These are phyloP conservation scores for Pseudochirops cupreus DNA, from an alignment of 2,797 vertebrate species.

Conservation along the genomic window DNA sequence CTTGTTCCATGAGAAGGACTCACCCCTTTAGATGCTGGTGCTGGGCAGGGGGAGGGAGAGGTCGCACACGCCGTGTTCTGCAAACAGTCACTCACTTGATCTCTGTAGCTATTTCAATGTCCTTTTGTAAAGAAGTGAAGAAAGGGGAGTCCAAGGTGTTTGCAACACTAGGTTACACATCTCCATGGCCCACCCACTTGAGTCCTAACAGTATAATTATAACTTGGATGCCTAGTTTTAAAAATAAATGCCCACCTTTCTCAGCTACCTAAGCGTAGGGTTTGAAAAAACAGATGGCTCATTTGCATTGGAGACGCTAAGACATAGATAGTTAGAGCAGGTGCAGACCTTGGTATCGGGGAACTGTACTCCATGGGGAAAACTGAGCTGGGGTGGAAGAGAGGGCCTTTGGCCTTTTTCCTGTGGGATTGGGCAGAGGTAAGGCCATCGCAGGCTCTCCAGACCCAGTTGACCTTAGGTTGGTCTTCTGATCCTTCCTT, in stretches of 20 bases:
- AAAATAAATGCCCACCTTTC: constrained; percentile 42
- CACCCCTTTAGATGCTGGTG: not conserved
- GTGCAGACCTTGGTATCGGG: constrained; percentile 39
- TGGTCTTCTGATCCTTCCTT: not conserved
- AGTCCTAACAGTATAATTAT: not conserved
- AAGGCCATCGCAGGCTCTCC: not conserved
- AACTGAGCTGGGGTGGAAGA: constrained; percentile 53
- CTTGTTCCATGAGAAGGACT: not conserved
- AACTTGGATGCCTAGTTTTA: constrained; percentile 33
- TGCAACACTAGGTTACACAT: not conserved
- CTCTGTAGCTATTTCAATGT: not conserved
- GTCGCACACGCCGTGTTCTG: not conserved
- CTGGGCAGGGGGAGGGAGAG: not conserved
- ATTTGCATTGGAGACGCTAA: constrained; percentile 40
- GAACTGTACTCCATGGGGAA: constrained; percentile 62
- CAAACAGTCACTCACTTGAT: not conserved
- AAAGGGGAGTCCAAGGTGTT: not conserved
- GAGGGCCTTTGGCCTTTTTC: not conserved
- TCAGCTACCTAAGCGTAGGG: not conserved
- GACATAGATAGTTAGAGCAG: constrained; percentile 57
- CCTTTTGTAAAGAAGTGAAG: not conserved
- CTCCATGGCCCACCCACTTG: not conserved
- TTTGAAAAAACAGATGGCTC: constrained; percentile 48
- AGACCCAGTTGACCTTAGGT: rapidly evolving
- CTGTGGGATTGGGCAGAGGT: not conserved